These are phyloP conservation scores for Drosophila lacteicornis DNA, from an alignment of 1,140 invertebrate genomes.

Conservation along the genomic window DNA sequence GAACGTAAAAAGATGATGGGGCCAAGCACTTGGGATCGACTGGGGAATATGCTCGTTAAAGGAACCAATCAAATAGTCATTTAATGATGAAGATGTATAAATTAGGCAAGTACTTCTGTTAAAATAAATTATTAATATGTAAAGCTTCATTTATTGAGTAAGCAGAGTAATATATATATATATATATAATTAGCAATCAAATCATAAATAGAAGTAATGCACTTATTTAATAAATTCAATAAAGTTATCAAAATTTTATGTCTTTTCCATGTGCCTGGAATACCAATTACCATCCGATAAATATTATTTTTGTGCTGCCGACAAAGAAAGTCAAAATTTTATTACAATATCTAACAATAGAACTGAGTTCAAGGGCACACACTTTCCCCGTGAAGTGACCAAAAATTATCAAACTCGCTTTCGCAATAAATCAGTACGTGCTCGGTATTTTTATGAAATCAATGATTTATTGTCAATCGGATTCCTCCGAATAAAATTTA, in stretches of 20 bases:
- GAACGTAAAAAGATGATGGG: background rate
- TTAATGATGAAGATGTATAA: background rate
- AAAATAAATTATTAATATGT: background rate
- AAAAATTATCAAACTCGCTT: slow-evolving; percentile 25
- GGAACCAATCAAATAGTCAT: background rate
- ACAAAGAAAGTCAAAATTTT: slow-evolving; percentile 42
- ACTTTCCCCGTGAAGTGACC: slow-evolving; percentile 22
- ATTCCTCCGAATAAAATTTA: background rate
- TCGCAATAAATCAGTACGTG: slow-evolving; percentile 30
- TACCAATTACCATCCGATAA: background rate
- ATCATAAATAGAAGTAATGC: background rate
- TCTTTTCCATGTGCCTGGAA: slow-evolving; percentile 14
- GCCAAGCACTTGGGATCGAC: background rate
- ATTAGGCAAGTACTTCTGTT: background rate
- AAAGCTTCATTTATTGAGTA: background rate
- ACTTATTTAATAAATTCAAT: background rate
- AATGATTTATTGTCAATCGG: slow-evolving; percentile 23
- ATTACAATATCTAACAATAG: slow-evolving; percentile 40
- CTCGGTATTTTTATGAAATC: slow-evolving; percentile 13
- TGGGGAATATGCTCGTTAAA: background rate
- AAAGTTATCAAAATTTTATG: background rate
- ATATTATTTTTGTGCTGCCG: slow-evolving; percentile 29
- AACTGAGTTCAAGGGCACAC: slow-evolving; percentile 44
- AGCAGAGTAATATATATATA: background rate
- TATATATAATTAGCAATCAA: background rate